A percentile compares a stretch with the other conserved stretches of the same genome.
Conservation (phyloP, 2,113 vertebrate genomes). For the Rhegmatorhina hoffmannsi region DNA sequence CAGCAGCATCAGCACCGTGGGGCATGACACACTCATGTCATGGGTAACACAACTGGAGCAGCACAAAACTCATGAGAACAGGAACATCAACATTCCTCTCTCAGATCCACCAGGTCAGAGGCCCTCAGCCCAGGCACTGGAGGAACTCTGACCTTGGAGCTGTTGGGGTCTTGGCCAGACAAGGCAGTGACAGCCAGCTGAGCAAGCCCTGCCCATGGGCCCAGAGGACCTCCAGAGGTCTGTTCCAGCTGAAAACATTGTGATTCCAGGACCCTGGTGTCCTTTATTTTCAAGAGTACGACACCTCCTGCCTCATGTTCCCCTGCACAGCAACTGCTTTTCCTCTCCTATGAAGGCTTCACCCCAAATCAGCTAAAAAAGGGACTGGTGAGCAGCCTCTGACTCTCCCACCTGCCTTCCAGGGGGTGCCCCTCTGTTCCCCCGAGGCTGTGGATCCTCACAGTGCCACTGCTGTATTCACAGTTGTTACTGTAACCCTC, state of each 20-base stretch:
- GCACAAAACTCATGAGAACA: not conserved
- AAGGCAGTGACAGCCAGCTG: not conserved
- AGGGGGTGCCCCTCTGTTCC: not conserved
- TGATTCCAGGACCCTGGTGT: not conserved
- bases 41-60: rapidly evolving
- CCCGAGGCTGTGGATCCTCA: not conserved
- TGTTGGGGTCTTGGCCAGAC: not conserved
- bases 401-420: not conserved
- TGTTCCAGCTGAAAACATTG: rapidly evolving
- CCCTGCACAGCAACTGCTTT: not conserved
- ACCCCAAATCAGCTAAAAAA: not conserved
- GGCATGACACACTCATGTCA: rapidly evolving
- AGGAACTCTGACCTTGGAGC: not conserved
- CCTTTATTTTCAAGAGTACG: not conserved
- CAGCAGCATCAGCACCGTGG: rapidly evolving
- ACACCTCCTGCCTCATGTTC: not conserved
- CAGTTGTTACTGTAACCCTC: not conserved
- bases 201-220: not conserved
- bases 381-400: not conserved
- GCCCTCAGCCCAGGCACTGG: too few species aligned
- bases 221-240: not conserved
- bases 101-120: not conserved
- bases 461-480: not conserved
- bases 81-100: not conserved
- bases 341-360: rapidly evolving